Percentiles rank a stretch among this genome's conserved stretches.
Conservation (phyloP, 35 echinoderm and acorn worm species). For the Heliocidaris erythrogramma region DNA sequence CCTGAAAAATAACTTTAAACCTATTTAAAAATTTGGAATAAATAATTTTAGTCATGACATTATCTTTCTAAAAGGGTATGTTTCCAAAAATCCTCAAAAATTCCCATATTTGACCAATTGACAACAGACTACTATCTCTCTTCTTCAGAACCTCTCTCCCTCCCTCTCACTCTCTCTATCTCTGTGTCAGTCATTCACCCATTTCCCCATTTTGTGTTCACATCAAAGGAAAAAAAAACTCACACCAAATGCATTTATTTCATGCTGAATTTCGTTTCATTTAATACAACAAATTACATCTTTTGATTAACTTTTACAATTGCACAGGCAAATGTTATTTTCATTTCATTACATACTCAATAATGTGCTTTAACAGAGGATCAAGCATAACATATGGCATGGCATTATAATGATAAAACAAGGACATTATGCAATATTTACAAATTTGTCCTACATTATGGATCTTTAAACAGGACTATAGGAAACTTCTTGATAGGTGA, state of each 20-base stretch:
- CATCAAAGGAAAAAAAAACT: not conserved
- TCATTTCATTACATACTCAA: not conserved
- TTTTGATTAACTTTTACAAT: constrained; percentile 1
- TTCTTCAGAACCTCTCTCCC: not conserved
- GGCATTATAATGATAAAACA: not conserved
- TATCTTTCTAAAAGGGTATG: too few species aligned
- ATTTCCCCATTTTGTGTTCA: not conserved
- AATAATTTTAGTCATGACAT: too few species aligned
- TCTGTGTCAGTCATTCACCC: not conserved
- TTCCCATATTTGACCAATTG: too few species aligned
- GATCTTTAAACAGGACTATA: too few species aligned
- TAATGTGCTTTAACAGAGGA: not conserved
- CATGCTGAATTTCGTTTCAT: not conserved
- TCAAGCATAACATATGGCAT: not conserved
- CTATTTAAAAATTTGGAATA: too few species aligned
- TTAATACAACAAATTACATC: constrained; percentile 18
- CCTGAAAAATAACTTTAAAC: too few species aligned
- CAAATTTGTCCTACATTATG: not conserved
- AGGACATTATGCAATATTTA: not conserved
- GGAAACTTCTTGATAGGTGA: not conserved
- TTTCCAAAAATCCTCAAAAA: too few species aligned
- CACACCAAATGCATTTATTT: not conserved
- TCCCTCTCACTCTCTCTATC: constrained; percentile 3
- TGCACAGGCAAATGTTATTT: not conserved
- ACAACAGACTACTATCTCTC: too few species aligned